Base-by-base conservation (phyloP, 35 echinoderm and acorn worm species). In the Anneissia japonica region DNA sequence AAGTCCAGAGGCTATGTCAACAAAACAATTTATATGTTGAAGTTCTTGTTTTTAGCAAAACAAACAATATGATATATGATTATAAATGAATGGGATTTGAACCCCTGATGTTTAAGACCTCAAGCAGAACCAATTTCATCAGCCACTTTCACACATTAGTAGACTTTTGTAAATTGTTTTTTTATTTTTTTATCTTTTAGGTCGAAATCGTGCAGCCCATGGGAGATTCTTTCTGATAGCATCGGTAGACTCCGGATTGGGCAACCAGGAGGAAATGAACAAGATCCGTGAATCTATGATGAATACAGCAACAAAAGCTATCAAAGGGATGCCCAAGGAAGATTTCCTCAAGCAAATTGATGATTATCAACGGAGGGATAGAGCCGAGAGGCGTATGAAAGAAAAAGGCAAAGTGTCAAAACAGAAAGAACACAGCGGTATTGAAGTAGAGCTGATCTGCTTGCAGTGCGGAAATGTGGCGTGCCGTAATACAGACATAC, bases 271-370 rank as follows among this genome's bases (percentile, higher is more conserved):
- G 36, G 29, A 83, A 0, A 74, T 55, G 32, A 92, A 92, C 35
- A 83, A 81, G 31, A 92, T 92, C 31, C 79, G 90, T 14, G 90
- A 88, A 23, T 39, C 55, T 21, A 84, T 92, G 90, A 92, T 87
- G 85, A 36, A 87, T 12, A 46, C 82, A 23, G 84, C 85, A 4
- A 82, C 86, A 19, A 46, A 84, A 36, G 46, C 23, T 31, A 76
- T 92, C 35, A 55, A 87, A 32, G 40, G 79, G 4, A 79, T 79
- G 39, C 7, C 36, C 37, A 3, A 30, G 23, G 73, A 82, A 17
- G 32, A 32, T 2, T 64, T 64, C 51, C 36, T 32, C 19, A 39
- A 43, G 41, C 46, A 45, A 31, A 83, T 46, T 3, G 16, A 7
- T 23, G 14, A 38, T 0, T 33, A 32, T 32, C 81, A 83, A 46